Conservation (phyloP, 2,113 vertebrate species). For the Synodontis membranacea region DNA sequence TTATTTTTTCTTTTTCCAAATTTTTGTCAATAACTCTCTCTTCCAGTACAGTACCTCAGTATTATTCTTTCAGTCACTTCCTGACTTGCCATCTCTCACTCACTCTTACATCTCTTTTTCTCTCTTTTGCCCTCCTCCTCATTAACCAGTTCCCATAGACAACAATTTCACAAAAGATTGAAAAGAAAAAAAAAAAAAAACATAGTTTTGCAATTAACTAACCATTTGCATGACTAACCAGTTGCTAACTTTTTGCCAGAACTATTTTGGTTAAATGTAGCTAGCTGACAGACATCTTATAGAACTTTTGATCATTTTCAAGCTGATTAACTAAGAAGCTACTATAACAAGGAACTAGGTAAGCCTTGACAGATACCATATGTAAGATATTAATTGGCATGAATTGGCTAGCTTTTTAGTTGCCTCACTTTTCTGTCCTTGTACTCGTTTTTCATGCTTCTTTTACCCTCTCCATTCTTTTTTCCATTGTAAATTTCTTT, state of each 20-base stretch:
- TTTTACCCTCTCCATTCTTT: neutral
- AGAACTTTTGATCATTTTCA: no score
- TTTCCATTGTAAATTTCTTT: neutral
- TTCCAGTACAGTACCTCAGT: neutral
- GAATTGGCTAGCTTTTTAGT: neutral
- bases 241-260: neutral
- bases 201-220: no score
- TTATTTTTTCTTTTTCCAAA: neutral
- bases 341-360: no score
- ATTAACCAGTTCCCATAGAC: neutral
- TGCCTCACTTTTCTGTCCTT: neutral
- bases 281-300: neutral
- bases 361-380: neutral
- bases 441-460: neutral
- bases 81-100: neutral
- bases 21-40: neutral
- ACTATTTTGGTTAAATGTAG: neutral
- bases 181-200: no score
- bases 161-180: neutral
- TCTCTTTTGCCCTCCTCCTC: neutral
- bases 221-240: no score
- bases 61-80: neutral
- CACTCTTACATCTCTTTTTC: neutral
- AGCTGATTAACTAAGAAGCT: neutral
- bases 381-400: neutral